These are phyloP conservation scores for Ganaspis sp. DNA, from an alignment of 1,140 invertebrate species.

Conservation along the genomic window DNA sequence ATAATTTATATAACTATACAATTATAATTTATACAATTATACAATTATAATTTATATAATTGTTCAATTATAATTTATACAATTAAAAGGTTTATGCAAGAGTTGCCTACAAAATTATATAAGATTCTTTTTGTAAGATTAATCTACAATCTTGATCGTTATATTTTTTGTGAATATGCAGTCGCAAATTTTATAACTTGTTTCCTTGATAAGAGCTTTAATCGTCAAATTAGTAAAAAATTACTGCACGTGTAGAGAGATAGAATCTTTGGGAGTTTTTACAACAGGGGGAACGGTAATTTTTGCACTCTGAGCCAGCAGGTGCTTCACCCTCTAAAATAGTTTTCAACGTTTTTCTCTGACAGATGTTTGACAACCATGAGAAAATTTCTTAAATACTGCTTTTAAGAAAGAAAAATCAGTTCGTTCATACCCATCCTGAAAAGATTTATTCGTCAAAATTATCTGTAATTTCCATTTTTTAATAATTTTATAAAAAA, in stretches of 20 bases:
- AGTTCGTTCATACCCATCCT: neutral
- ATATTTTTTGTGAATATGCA: too few species aligned
- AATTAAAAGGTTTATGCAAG: too few species aligned
- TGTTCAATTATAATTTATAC: too few species aligned
- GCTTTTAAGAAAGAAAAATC: neutral
- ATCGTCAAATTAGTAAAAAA: neutral
- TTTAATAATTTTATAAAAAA: neutral
- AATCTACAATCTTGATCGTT: too few species aligned
- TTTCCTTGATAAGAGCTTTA: neutral
- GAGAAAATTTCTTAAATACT: neutral
- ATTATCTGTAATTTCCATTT: neutral
- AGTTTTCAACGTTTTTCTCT: slow-evolving; percentile 20
- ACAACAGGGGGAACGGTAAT: neutral
- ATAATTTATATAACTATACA: too few species aligned
- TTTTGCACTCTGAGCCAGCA: neutral
- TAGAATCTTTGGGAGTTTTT: neutral
- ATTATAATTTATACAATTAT: too few species aligned
- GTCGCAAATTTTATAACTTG: neutral
- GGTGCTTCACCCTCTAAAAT: neutral
- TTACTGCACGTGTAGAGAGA: neutral
- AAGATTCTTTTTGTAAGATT: too few species aligned
- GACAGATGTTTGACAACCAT: slow-evolving; percentile 7
- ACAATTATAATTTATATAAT: too few species aligned
- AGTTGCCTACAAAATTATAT: too few species aligned
- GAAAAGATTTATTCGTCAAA: neutral